A percentile compares a stretch with the other conserved stretches of the same genome.
Evolutionary conservation across 2,113 vertebrate species (phyloP).

Genomic region (Mirza zaza): DNA sequence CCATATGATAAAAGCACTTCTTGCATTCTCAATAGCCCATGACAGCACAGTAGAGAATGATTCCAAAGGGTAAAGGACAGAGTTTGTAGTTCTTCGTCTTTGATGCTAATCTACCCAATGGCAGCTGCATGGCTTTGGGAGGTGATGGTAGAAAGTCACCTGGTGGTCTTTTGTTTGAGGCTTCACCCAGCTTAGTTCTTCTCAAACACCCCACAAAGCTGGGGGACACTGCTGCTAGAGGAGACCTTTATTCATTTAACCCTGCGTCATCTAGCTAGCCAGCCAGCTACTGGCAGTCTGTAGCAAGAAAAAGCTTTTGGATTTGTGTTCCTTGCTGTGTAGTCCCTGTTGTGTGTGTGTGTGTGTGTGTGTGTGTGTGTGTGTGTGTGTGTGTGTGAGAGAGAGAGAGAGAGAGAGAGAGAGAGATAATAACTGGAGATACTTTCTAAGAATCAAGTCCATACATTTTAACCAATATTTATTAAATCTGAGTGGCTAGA

Average conservation of each 20-base stretch:
- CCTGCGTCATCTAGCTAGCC: neutral
- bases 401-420: too few species aligned
- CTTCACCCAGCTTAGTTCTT: neutral
- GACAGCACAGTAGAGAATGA: neutral
- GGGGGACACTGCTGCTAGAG: neutral
- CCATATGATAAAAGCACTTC: neutral
- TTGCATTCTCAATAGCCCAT: neutral
- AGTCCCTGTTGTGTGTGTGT: neutral
- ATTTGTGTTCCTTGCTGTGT: neutral
- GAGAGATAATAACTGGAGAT: neutral
- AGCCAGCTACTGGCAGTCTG: neutral
- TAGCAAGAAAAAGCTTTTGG: neutral
- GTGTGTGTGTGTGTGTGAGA: neutral
- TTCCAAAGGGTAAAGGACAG: neutral
- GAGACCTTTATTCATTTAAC: neutral
- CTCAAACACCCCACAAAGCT: neutral
- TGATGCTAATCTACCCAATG: neutral
- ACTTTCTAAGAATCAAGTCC: conserved; percentile 18
- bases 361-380: neutral
- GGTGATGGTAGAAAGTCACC: neutral
- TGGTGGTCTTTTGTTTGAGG: neutral
- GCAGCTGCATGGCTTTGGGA: neutral
- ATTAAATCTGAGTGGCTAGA: neutral
- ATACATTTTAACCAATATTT: neutral
- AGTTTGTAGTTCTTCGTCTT: neutral